A percentile compares a stretch with the other conserved stretches of the same genome.
phyloP scores from a whole-genome alignment of 2,797 vertebrate species.

The Phoxinus dragarum region DNA sequence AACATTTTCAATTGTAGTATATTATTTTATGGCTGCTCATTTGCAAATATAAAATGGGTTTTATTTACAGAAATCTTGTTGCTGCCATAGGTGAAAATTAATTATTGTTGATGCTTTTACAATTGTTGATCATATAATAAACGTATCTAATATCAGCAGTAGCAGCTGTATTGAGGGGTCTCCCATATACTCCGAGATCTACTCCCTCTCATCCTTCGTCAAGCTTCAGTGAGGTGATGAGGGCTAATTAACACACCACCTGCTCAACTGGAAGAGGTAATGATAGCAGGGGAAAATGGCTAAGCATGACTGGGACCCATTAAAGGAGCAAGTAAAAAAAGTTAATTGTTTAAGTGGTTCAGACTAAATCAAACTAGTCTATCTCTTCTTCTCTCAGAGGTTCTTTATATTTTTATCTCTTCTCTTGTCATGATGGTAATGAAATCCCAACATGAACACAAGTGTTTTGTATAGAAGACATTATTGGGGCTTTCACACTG shows the following conservation, averaged over 20 bases:
- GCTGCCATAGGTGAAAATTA: not conserved
- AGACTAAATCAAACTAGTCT: not conserved
- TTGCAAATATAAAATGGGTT: not conserved
- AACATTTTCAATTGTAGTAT: not conserved
- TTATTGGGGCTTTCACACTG: no score
- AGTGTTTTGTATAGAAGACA: no score
- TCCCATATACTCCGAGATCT: not conserved
- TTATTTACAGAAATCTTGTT: not conserved
- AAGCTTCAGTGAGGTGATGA: conserved; percentile 33
- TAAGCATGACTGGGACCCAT: not conserved
- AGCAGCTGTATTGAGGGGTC: not conserved
- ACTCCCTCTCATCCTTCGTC: conserved; percentile 18
- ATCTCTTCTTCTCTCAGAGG: not conserved
- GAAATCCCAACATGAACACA: not conserved
- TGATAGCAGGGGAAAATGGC: conserved; percentile 11
- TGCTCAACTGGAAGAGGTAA: conserved; percentile 37
- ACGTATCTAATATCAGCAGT: not conserved
- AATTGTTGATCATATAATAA: not conserved
- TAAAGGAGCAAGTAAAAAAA: not conserved
- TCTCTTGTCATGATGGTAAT: not conserved
- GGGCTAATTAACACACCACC: conserved; percentile 44
- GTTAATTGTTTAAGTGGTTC: not conserved
- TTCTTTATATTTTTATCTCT: not conserved
- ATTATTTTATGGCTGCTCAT: not conserved
- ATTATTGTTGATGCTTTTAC: not conserved